Conservation (phyloP, 2,113 vertebrate species). For the Epinephelus cyanopodus region DNA sequence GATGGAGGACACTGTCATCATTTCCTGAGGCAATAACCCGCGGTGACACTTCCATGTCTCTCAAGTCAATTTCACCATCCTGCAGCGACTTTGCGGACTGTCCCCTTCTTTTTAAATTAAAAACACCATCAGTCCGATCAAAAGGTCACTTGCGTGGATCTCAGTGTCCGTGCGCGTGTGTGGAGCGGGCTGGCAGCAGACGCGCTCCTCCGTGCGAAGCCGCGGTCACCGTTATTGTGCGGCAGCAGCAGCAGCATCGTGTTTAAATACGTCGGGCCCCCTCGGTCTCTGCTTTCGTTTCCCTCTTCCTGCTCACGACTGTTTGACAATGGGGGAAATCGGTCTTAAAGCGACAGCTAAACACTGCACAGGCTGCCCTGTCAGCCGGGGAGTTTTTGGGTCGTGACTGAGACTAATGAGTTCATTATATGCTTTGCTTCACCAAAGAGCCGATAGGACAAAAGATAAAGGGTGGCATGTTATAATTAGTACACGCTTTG, state of each 20-base stretch:
- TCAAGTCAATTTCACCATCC: neutral
- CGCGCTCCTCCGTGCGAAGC: slow-evolving; percentile 38
- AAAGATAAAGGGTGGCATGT: slow-evolving; percentile 41
- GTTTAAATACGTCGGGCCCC: slow-evolving; percentile 85
- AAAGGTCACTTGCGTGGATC: slow-evolving; percentile 10
- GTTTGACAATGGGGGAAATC: slow-evolving; percentile 98
- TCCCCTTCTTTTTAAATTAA: too few relatives aligned
- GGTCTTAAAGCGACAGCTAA: slow-evolving; percentile 94
- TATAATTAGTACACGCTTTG: neutral
- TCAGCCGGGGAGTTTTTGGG: slow-evolving; percentile 41
- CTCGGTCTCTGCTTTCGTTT: slow-evolving; percentile 91
- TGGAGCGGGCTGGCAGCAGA: slow-evolving; percentile 1
- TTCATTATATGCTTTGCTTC: slow-evolving; percentile 50
- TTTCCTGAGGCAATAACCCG: slow-evolving; percentile 72
- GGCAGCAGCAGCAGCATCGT: slow-evolving; percentile 61
- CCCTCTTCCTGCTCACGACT: slow-evolving; percentile 99
- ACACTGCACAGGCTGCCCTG: slow-evolving; percentile 25
- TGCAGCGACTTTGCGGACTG: neutral
- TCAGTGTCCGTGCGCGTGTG: slow-evolving; percentile 20
- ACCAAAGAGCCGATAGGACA: slow-evolving; percentile 24
- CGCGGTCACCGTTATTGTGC: slow-evolving; percentile 55
- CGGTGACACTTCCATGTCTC: slow-evolving; percentile 52
- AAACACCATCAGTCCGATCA: neutral
- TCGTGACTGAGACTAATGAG: slow-evolving; percentile 78
- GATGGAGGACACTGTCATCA: slow-evolving; percentile 69